Percentiles rank a stretch among this genome's conserved stretches.
Conservation (phyloP, 2,797 vertebrate genomes). For the Pangasius krempfi region DNA sequence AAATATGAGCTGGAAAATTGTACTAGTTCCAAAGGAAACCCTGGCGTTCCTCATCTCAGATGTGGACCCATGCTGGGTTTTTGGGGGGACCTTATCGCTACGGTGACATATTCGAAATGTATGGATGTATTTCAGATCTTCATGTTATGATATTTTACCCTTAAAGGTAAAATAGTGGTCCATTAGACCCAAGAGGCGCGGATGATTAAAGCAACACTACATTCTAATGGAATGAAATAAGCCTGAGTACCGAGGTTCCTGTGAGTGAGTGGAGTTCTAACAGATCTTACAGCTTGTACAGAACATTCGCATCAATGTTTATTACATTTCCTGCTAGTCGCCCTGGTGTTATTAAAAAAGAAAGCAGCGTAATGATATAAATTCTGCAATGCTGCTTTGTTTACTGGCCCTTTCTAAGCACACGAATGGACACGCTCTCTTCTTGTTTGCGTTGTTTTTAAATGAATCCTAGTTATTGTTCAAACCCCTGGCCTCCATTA, state of each 20-base stretch:
- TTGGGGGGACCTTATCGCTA: background rate
- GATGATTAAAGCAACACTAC: background rate
- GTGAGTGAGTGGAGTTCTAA: background rate
- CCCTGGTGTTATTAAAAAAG: background rate
- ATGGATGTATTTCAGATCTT: background rate
- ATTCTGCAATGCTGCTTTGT: background rate
- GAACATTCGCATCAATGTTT: background rate
- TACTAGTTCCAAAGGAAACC: background rate
- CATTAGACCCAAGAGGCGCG: background rate
- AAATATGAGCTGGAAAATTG: background rate
- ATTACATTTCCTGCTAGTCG: background rate
- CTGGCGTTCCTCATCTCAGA: background rate
- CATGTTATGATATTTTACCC: background rate
- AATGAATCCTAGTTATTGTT: constrained; percentile 44
- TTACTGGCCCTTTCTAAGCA: background rate
- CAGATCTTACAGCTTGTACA: background rate
- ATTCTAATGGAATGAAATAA: background rate
- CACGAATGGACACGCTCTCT: background rate
- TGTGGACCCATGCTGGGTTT: too few species aligned
- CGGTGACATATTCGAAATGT: background rate
- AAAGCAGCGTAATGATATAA: background rate
- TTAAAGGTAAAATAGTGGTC: background rate
- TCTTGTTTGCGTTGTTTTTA: constrained; percentile 33
- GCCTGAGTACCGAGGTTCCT: background rate
- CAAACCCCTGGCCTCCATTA: constrained; percentile 34